Base-by-base conservation (phyloP, 2,888 invertebrate genomes). In the Acleris holmiana region DNA sequence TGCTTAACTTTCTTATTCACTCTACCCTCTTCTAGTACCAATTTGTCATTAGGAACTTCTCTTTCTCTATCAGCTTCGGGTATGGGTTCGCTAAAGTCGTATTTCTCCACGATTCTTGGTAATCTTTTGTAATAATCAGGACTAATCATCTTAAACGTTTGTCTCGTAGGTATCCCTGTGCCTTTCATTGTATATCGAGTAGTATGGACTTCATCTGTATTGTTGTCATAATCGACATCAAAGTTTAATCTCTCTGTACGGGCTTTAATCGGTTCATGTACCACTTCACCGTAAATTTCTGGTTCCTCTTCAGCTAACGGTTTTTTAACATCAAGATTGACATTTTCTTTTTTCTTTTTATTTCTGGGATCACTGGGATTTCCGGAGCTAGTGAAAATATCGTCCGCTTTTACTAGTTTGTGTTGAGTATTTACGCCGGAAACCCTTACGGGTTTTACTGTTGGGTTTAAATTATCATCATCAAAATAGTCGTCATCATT, bases 11-110 rank as follows among this genome's bases (percentile, higher is more conserved):
- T 86, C 19, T 76, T 79, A 67, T 86, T 87, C 19, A 86, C 76
- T 19, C 69, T 74, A 0, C 80, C 78, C 0, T 76, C 75, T 0
- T 78, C 80, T 44, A 80, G 79, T 0, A 66, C 71, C 2, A 81
- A 15, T 44, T 40, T 68, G 25, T 74, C 68, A 18, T 77, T 80
- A 1, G 82, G 54, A 40, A 73, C 66, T 29, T 87, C 83, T 0
- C 75, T 75, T 29, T 79, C 77, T 19, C 84, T 74, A 55, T 88
- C 88, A 3, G 56, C 74, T 18, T 85, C 87, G 4, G 89, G 89
- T 3, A 89, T 64, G 0, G 88, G 86, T 63, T 89, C 89, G 29
- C 84, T 69, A n/a, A 88, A 87, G 54, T 86, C 78, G 50, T 88
- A 89, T 66, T 76, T 81, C 17, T 88, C 86, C 0, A 80, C 84